Base-by-base conservation (phyloP, 2,113 vertebrate species). In the Acrocephalus arundinaceus region DNA sequence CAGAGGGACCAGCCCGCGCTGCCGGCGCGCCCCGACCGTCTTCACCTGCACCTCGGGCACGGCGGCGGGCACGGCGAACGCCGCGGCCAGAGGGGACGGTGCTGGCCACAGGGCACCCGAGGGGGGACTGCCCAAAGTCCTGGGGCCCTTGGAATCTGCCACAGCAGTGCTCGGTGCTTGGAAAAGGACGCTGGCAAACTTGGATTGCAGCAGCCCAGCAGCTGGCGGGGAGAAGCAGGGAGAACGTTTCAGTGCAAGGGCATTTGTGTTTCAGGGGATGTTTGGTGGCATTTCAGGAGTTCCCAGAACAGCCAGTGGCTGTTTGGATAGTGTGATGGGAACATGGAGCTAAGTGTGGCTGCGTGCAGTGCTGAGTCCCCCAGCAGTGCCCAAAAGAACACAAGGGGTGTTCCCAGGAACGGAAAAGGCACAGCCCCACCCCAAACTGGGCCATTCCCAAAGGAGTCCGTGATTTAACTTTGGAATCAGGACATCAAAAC, bases 121-220 rank as follows among this genome's bases (percentile, higher is more conserved):
- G 9, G 91, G 63, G 15, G 97, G 37, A 1, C 87, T 95, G 79
- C 94, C 81, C 20, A 7, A 14, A 7, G 94, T 19, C 93, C 90
- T 90, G 0, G 76, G 89, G 31, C 49, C 94, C 33, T 46, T 88
- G 49, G 84, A 20, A 3, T 97, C 97, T 31, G 96, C 97, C 30
- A 59, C 84, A 7, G 96, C 90, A 35, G 97, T 87, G 39, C 97
- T 92, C 3, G 98, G 83, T 1, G 97, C 76, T 3, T 98, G 97
- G 52, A 95, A 90, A 7, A 96, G 45, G 4, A 91, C 68, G 0
- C 88, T 94, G 22, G 97, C 93, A 37, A 99, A 98, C 25, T 97
- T 98, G 71, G 98, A 96, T 55, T 99, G 99, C 68, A 99, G 98
- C 61, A 99, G 97, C 6, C 98, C 98, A 0, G 98, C 98, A 6